Evolutionary conservation across 2,113 vertebrate species (phyloP), one percentile per base, ranked within the genome.

Genomic region (Sarotherodon lohbergeri): DNA sequence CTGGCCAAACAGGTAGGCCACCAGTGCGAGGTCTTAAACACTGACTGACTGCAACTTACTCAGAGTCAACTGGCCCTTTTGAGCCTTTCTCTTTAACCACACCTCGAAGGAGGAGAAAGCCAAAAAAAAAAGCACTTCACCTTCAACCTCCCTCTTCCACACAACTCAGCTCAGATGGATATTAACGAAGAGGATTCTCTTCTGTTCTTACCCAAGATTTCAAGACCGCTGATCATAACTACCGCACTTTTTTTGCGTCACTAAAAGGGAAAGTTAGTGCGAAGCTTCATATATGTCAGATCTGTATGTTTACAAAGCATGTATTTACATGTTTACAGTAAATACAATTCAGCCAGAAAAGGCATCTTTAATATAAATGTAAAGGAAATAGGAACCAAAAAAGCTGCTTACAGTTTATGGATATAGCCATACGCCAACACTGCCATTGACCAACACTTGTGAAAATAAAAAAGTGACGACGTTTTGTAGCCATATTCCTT

Each of bases 51-150:
- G 91, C 71, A 82, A 50, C 82, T 80, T 39, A 34, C n/a, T 19
- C 83, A 68, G 4, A n/a, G 24, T 3, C 84, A 22, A 43, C 88
- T 54, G 87, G 56, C 39, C 82, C 85, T 94, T 96, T 95, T 94
- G 90, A 92, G 82, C 17, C 43, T 88, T 80, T 46, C 85, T 82
- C 13, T 43, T 54, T 91, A 94, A 96, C 95, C 95, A 95, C 96
- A 94, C 96, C 95, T 96, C 81, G 48, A 85, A 95, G 94, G 95
- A 93, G 93, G 95, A 83, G 94, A 92, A 86, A 91, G 19, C 41
- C 10, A 32, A 17, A n/a, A 29, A 24, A 46, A 29, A 22, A 29
- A 34, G 14, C 48, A 61, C 86, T 71, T 9, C 41, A 41, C 83
- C 27, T 71, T 87, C 84, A 80, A 84, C 76, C 83, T 82, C 27